Percentiles rank a stretch among this genome's conserved stretches.
These are phyloP conservation scores for Gymnopithys bicolor DNA, from an alignment of 2,797 vertebrate species.

Conservation along the genomic window DNA sequence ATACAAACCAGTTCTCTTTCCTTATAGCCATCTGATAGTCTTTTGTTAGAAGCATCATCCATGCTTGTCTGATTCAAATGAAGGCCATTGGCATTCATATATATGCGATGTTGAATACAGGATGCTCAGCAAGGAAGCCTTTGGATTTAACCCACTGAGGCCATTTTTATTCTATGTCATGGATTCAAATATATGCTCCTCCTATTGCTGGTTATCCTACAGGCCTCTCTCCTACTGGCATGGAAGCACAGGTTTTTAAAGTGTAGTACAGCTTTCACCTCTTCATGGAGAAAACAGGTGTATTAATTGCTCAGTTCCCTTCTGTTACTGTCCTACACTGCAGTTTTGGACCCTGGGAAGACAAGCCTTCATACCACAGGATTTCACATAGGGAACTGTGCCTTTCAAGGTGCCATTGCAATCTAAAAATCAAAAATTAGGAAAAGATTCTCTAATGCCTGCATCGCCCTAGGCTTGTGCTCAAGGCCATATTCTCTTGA, in stretches of 20 bases:
- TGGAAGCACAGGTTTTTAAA: background rate
- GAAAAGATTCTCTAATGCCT: background rate
- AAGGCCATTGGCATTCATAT: background rate
- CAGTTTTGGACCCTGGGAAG: background rate
- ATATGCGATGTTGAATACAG: background rate
- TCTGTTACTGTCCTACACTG: background rate
- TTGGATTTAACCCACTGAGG: background rate
- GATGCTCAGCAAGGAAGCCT: background rate
- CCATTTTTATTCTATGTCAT: background rate
- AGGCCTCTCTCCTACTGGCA: background rate
- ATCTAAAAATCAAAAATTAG: background rate
- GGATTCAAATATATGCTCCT: background rate
- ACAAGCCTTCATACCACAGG: background rate
- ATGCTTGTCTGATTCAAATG: background rate
- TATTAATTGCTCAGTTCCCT: background rate
- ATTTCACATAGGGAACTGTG: background rate
- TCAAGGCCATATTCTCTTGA: background rate
- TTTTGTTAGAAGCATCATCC: background rate
- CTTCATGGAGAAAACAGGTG: background rate
- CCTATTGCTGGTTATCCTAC: background rate
- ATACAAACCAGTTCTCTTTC: background rate
- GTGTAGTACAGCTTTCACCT: background rate
- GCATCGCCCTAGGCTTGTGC: background rate
- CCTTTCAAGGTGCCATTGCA: background rate
- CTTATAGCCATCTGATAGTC: background rate